These are phyloP conservation scores for Oscheius sp. DNA, from an alignment of 2,888 invertebrate species.

Conservation along the genomic window DNA sequence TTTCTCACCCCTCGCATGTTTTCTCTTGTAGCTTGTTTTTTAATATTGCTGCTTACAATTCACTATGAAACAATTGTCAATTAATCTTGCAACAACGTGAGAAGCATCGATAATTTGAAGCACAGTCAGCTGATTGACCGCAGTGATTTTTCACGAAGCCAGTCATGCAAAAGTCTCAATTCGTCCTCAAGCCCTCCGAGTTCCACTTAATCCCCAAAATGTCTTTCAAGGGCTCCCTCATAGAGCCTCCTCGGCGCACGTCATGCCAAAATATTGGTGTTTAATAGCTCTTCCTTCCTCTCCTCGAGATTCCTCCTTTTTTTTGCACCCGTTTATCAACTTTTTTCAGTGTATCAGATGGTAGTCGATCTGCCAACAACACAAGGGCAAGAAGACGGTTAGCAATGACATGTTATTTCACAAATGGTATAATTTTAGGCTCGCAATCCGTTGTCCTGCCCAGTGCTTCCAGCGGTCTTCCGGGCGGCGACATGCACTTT, in stretches of 20 bases:
- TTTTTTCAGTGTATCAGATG: slow-evolving; percentile 10
- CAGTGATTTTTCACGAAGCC: too few species aligned
- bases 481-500: slow-evolving; percentile 36
- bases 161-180: too few species aligned
- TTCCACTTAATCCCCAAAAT: slow-evolving; percentile 39
- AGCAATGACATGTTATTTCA: not conserved
- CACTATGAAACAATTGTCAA: too few species aligned
- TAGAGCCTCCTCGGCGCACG: slow-evolving; percentile 28
- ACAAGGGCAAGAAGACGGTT: not conserved
- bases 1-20: too few species aligned
- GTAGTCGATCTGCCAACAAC: slow-evolving; percentile 1
- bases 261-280: slow-evolving; percentile 22
- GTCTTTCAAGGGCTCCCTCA: slow-evolving; percentile 30
- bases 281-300: not conserved
- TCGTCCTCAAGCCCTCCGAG: not conserved
- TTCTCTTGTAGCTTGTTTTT: too few species aligned
- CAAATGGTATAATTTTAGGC: not conserved
- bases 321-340: not conserved
- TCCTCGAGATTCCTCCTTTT: not conserved
- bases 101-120: too few species aligned
- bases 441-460: slow-evolving; percentile 11
- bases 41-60: too few species aligned
- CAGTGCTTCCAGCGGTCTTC: slow-evolving; percentile 27
- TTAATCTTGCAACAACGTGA: too few species aligned
- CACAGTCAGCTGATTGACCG: too few species aligned